Evolutionary conservation across 2,888 invertebrate species (phyloP), one percentile per base, ranked within the genome.

Genomic region (Chloroclysta siterata): DNA sequence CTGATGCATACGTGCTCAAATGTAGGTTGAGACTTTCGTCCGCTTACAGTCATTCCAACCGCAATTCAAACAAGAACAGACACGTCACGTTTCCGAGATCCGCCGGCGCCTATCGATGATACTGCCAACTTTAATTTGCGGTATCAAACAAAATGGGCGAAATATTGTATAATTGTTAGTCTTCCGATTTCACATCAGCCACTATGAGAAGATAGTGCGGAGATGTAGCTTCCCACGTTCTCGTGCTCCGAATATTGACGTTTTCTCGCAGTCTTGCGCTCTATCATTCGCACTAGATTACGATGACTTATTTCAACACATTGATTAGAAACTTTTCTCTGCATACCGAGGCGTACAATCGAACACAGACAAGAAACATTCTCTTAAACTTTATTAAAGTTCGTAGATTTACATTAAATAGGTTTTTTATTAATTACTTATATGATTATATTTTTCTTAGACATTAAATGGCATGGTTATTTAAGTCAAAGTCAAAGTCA

Each of bases 11-110:
- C 87, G 85, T 84, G 84, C 84, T 79, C 80, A 76, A 79, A 89
- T 87, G 88, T 90, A 85, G 89, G 90, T 83, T 86, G 83, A 77
- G 81, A 89, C 90, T 91, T 90, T 91, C 90, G 84, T 89, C 84
- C 80, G 83, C 78, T 80, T 80, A 77, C 77, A 81, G 81, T 78
- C 78, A 81, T 83, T 83, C 78, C 79, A 84, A 90, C 89, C 87
- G 86, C 89, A 90, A 81, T 80, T 74, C 84, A 89, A 90, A 88
- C 85, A 89, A 88, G 84, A 87, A 75, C 84, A 74, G 60, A 74
- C 77, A 83, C n/a, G 84, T 88, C 90, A 87, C 85, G 87, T 88
- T 84, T 84, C 80, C 79, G 72, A 84, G 83, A 84, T 84, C 80
- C 75, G 73, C 72, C 70, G 75, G 70, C 76, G 66, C 75, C 74